These are phyloP conservation scores for Anguilla japonica DNA, from an alignment of 2,113 vertebrate species.

Conservation along the genomic window DNA sequence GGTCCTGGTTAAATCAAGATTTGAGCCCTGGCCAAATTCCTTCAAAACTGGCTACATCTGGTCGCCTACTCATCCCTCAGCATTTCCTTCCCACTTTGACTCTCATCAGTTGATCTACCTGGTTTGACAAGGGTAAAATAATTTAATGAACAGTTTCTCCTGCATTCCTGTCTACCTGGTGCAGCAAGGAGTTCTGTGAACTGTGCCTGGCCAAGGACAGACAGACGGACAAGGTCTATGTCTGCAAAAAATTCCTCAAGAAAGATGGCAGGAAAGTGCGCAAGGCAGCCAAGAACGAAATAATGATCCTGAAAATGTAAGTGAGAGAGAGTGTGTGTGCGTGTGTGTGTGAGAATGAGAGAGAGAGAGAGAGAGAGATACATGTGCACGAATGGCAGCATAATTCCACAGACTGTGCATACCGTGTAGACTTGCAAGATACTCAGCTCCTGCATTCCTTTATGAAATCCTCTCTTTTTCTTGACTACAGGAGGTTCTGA, in stretches of 20 bases:
- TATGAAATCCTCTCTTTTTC: too few relatives aligned
- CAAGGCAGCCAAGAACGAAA: constrained; percentile 83
- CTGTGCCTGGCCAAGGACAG: constrained; percentile 79
- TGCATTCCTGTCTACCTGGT: too few relatives aligned
- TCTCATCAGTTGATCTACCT: too few relatives aligned
- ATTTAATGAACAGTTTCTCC: too few relatives aligned
- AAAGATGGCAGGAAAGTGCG: constrained; percentile 82
- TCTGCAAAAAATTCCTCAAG: constrained; percentile 85
- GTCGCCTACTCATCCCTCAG: too few relatives aligned
- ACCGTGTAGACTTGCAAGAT: background rate
- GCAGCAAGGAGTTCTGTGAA: constrained; percentile 84
- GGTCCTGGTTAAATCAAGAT: too few relatives aligned
- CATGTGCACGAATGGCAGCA: background rate
- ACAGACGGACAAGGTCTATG: constrained; percentile 77
- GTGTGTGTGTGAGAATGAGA: background rate
- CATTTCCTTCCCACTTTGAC: too few relatives aligned
- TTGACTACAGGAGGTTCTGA: too few relatives aligned
- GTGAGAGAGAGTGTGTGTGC: background rate
- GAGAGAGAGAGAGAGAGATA: background rate
- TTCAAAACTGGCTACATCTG: too few relatives aligned
- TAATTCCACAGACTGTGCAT: background rate
- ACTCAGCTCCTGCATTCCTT: background rate
- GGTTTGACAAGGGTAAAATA: too few relatives aligned
- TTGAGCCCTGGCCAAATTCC: too few relatives aligned
- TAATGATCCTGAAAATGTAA: constrained; percentile 84